phyloP scores from a whole-genome alignment of 2,888 invertebrate genomes.

The Heliconius charithonia region DNA sequence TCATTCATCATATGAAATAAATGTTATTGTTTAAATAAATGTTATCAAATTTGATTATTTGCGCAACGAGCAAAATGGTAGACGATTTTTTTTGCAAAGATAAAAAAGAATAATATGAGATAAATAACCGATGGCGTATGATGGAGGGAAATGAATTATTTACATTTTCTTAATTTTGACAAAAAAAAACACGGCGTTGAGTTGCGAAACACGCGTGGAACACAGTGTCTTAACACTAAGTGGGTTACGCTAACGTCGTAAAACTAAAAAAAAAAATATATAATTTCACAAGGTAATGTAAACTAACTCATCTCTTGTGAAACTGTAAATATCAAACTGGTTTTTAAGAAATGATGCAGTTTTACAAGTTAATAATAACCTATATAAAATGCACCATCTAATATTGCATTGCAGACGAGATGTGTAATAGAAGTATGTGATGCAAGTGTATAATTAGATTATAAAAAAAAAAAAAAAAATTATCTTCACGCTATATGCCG shows the following conservation, averaged over 20 bases:
- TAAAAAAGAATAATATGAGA: too few relatives aligned
- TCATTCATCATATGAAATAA: too few relatives aligned
- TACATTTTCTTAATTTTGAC: not conserved
- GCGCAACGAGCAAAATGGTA: too few relatives aligned
- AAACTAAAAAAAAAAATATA: not conserved
- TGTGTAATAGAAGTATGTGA: not conserved
- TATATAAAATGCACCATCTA: slow-evolving; percentile 8
- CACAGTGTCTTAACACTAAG: not conserved
- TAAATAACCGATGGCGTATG: too few relatives aligned
- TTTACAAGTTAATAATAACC: slow-evolving; percentile 14
- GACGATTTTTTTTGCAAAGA: too few relatives aligned
- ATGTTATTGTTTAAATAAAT: too few relatives aligned
- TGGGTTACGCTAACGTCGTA: not conserved
- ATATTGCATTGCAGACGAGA: slow-evolving; percentile 11
- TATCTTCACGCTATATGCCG: too few relatives aligned
- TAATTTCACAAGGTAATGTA: not conserved
- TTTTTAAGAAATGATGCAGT: slow-evolving; percentile 12
- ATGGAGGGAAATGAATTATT: not conserved
- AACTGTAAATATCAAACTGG: not conserved
- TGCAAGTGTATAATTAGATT: not conserved
- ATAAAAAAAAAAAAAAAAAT: too few relatives aligned
- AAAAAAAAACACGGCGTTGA: not conserved
- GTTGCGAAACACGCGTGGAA: not conserved
- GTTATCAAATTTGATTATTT: too few relatives aligned
- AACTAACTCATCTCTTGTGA: slow-evolving; percentile 8